These are phyloP conservation scores for Rhogogaster chlorosoma DNA, from an alignment of 2,888 invertebrate genomes.

Conservation along the genomic window DNA sequence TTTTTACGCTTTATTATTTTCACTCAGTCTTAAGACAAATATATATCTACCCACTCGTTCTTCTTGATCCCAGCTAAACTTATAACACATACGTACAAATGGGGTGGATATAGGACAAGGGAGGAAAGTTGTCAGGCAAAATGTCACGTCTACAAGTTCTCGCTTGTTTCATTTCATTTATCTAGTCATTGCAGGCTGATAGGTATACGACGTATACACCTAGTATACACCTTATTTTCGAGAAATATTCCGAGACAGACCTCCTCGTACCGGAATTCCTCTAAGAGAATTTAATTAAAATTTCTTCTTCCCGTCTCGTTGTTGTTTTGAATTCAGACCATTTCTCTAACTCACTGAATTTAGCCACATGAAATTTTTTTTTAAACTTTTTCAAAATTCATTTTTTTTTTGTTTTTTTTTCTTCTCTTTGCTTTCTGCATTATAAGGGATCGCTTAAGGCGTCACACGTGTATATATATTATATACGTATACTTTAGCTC, in stretches of 20 bases:
- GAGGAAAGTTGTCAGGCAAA: conserved; percentile 1
- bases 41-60: neutral
- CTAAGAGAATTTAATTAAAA: conserved; percentile 29
- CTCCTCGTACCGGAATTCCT: neutral
- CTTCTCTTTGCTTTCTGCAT: no score
- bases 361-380: no score
- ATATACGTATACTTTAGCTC: neutral
- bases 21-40: neutral
- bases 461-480: no score
- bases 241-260: neutral
- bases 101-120: neutral
- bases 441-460: neutral
- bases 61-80: no score
- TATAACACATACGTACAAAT: neutral
- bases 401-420: no score
- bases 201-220: neutral
- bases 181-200: neutral
- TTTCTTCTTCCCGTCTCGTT: neutral
- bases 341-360: neutral
- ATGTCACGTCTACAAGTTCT: neutral
- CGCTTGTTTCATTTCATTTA: conserved; percentile 6
- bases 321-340: neutral
- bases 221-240: neutral
- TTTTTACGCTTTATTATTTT: neutral
- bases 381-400: no score